Evolutionary conservation across 1,140 invertebrate species (phyloP), one percentile per base, ranked within the genome.

Genomic region (Branchinecta lynchi): DNA sequence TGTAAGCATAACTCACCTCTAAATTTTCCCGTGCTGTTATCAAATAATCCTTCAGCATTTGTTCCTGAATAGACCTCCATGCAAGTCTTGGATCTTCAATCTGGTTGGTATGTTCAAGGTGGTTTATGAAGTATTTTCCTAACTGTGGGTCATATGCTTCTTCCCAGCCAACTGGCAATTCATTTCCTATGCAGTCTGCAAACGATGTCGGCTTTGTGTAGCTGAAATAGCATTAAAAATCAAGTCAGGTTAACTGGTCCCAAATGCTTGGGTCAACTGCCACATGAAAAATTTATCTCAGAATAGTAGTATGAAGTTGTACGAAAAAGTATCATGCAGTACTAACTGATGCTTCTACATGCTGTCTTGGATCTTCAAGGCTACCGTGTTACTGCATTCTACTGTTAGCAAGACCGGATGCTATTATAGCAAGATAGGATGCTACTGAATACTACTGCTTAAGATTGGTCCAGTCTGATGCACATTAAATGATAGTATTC

Each of bases 111-210:
- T 92, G 90, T 79, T 88, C 93, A 79, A 92, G 86, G 83, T 98
- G 94, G 81, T 98, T 92, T 79, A 96, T 94, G 80, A 93, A 98
- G 81, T 96, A 97, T 60, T 88, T 86, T 67, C 94, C 94, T 77
- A 96, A 90, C 78, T 92, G 88, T 68, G 88, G 86, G 80, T 97
- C 93, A 78, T 88, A 92, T 17, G 88, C 87, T 81, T 96, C 90
- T 80, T 98, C 94, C 95, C 95, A 98, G 71, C 95, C 94, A 74
- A 94, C 84, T 51, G 94, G 94, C 76, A 97, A 81, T 80, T 97
- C 93, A 84, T 96, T 93, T 75, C 93, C 94, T 77, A 96, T 90
- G 81, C 95, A 98, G 79, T 98, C 95, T 72, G 94, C 93, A 82
- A 97, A 97, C 65, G 90, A 89, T 79, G 93, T 90, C 69, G 94